Evolutionary conservation across 2,113 vertebrate genomes (phyloP).

Genomic region (Glareola pratincola): DNA sequence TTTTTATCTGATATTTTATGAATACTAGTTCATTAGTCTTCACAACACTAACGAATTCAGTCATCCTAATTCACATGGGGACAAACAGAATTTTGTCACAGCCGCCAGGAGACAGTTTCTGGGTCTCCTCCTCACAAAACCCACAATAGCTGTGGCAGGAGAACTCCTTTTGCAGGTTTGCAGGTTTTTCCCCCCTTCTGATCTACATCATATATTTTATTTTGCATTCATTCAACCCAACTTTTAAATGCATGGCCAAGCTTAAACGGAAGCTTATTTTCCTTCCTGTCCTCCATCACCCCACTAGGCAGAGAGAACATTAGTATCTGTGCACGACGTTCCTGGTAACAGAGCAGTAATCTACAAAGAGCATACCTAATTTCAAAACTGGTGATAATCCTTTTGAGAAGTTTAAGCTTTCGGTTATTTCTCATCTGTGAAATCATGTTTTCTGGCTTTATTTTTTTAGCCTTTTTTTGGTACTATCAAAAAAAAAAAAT

Average conservation of each 20-base stretch:
- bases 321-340: neutral
- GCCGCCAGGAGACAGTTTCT: neutral
- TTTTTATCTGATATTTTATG: neutral
- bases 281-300: neutral
- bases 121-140: neutral
- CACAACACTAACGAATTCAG: neutral
- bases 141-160: neutral
- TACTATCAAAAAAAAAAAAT: slow-evolving; percentile 55
- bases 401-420: slow-evolving; percentile 46
- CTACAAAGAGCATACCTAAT: slow-evolving; percentile 37
- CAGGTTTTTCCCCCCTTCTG: neutral
- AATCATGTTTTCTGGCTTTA: slow-evolving; percentile 46
- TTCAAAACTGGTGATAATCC: slow-evolving; percentile 23
- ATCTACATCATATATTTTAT: neutral
- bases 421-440: slow-evolving; percentile 66
- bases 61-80: neutral
- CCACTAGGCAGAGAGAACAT: neutral
- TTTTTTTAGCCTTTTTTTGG: slow-evolving; percentile 1
- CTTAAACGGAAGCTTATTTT: neutral
- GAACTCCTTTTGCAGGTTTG: neutral
- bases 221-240: neutral
- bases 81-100: neutral
- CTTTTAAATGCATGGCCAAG: neutral
- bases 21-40: neutral
- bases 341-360: neutral